Evolutionary conservation across 2,113 vertebrate genomes (phyloP), one percentile per base, ranked within the genome.

Genomic region (Prionailurus viverrinus): DNA sequence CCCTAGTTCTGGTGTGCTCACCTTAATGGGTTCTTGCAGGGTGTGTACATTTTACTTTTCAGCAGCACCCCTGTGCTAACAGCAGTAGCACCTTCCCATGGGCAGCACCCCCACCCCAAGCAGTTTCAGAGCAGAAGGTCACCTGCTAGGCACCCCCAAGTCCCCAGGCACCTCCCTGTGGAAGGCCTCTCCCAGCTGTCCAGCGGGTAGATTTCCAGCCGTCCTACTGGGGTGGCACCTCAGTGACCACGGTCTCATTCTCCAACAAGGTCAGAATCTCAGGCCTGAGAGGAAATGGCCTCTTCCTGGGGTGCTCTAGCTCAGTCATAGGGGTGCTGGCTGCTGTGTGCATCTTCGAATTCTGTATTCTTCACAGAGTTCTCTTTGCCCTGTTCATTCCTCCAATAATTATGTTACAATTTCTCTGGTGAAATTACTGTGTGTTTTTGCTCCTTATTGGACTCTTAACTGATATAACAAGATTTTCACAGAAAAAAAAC

Each of bases 391-490:
- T 69, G 29, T 58, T 95, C 19, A 66, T 27, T 84, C 68, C 55
- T 85, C 29, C 78, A 79, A 36, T 66, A 87, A 53, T 27, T 53
- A 79, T 55, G 31, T 39, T 86, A 81, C 13, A 36, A 41, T 89
- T 80, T 65, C 66, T 89, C 41, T 80, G 65, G 25, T 85, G 78
- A 90, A 93, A 90, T 89, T 78, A 31, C 23, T 25, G 23, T 61
- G 25, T 39, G 74, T 82, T 95, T 97, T 53, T 85, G 69, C 27
- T 92, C 63, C n/a, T 84, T 9, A 66, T 2, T 84, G 69, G 27
- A 36, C 29, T 92, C 66, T 83, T 83, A 90, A 39, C 27, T 95
- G 73, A 89, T 73, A 19, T 65, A 92, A 53, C 27, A 84, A 71
- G 53, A 73, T 91, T 88, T 82, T 61, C 53, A 58, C 3, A 33